phyloP scores from a whole-genome alignment of 2,113 vertebrate genomes.

The Corythornis cristatus region DNA sequence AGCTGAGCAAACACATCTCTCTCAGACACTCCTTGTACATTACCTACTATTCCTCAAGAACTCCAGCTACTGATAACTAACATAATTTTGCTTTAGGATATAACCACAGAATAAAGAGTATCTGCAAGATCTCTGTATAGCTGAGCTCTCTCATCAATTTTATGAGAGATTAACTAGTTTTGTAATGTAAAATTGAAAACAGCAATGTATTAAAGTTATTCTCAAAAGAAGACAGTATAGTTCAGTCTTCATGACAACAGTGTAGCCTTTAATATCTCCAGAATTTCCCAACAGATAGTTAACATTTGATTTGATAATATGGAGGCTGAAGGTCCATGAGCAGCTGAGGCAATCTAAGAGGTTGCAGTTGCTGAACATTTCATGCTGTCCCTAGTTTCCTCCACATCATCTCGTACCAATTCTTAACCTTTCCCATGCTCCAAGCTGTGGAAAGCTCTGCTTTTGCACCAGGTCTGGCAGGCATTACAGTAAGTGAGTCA shows the following conservation, averaged over 20 bases:
- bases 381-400: not conserved
- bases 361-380: constrained; percentile 22
- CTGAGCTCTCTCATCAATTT: not conserved
- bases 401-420: not conserved
- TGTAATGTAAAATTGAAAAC: not conserved
- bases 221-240: not conserved
- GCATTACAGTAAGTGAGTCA: constrained; percentile 36
- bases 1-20: not conserved
- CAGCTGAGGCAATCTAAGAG: constrained; percentile 14
- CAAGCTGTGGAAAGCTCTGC: constrained; percentile 15
- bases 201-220: not conserved
- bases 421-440: constrained; percentile 62
- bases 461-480: constrained; percentile 55
- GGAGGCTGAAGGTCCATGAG: not conserved
- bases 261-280: not conserved
- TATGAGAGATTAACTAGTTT: not conserved
- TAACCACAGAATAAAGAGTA: not conserved
- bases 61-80: not conserved
- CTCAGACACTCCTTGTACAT: not conserved
- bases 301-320: not conserved
- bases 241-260: not conserved
- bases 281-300: not conserved
- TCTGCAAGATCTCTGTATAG: not conserved
- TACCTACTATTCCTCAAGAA: not conserved
- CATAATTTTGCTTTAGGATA: not conserved